A percentile compares a stretch with the other conserved stretches of the same genome.
These are phyloP conservation scores for Erpornis zantholeuca DNA, from an alignment of 2,113 vertebrate species.

Conservation along the genomic window DNA sequence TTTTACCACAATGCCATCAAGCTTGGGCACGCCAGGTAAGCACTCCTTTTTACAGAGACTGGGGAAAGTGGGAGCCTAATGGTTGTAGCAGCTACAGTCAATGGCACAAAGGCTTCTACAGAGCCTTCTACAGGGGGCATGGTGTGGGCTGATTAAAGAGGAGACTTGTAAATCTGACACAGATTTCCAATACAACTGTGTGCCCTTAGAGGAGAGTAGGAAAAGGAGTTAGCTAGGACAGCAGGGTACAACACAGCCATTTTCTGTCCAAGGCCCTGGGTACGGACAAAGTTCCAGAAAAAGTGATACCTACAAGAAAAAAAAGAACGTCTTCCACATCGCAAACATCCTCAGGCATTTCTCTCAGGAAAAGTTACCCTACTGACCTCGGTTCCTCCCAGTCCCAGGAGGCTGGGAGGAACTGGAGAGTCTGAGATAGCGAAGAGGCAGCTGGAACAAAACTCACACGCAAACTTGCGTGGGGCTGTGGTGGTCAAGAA, in stretches of 20 bases:
- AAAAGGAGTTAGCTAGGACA: not conserved
- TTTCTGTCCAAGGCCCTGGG: not conserved
- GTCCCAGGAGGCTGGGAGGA: not conserved
- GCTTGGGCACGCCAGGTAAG: not conserved
- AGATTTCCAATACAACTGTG: not conserved
- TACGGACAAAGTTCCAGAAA: not conserved
- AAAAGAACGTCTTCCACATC: rapidly evolving
- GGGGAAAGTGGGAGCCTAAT: not conserved
- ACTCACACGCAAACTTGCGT: rapidly evolving
- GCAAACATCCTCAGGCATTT: not conserved
- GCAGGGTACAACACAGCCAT: not conserved
- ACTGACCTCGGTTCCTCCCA: not conserved
- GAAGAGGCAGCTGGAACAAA: not conserved
- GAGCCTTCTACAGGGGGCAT: not conserved
- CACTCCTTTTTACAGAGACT: not conserved
- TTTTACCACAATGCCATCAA: not conserved
- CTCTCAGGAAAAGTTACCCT: not conserved
- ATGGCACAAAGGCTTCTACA: not conserved
- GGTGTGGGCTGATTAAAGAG: rapidly evolving
- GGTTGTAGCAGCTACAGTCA: not conserved
- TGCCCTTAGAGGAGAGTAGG: not conserved
- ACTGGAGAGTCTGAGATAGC: not conserved
- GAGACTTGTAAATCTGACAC: not conserved
- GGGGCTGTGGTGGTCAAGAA: rapidly evolving
- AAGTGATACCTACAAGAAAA: not conserved